These are phyloP conservation scores for Nesoenas mayeri DNA, from an alignment of 2,113 vertebrate genomes.

Conservation along the genomic window DNA sequence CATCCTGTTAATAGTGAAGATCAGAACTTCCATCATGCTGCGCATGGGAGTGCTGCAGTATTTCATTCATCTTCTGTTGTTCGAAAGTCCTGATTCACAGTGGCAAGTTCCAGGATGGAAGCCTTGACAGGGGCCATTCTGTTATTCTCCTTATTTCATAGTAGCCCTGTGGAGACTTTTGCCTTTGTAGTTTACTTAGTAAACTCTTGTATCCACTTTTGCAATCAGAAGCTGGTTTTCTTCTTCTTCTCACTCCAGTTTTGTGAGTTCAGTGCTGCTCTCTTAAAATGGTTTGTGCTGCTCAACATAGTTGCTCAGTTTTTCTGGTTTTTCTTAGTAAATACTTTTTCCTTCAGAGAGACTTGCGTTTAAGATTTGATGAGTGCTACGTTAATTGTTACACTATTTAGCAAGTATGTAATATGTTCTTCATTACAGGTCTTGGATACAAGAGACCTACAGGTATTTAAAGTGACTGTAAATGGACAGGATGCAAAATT, in stretches of 20 bases:
- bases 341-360: background rate
- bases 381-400: background rate
- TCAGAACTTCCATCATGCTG: rapidly evolving
- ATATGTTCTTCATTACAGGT: constrained; percentile 75
- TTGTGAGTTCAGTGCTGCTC: background rate
- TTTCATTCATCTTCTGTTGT: background rate
- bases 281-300: background rate
- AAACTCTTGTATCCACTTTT: background rate
- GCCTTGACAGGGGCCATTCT: background rate
- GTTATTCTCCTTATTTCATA: rapidly evolving
- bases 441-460: constrained; percentile 89
- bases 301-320: background rate
- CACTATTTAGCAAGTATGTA: background rate
- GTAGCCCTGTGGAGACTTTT: background rate
- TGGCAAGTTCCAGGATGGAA: background rate
- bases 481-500: constrained; percentile 87
- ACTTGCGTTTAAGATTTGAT: background rate
- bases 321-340: background rate
- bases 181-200: background rate
- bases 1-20: background rate
- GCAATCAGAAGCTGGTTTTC: background rate
- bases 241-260: background rate
- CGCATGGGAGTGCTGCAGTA: rapidly evolving
- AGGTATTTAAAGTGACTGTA: constrained; percentile 80
- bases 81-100: background rate